Evolutionary conservation across 2,888 invertebrate species (phyloP).

Genomic region (Melolontha melolontha): DNA sequence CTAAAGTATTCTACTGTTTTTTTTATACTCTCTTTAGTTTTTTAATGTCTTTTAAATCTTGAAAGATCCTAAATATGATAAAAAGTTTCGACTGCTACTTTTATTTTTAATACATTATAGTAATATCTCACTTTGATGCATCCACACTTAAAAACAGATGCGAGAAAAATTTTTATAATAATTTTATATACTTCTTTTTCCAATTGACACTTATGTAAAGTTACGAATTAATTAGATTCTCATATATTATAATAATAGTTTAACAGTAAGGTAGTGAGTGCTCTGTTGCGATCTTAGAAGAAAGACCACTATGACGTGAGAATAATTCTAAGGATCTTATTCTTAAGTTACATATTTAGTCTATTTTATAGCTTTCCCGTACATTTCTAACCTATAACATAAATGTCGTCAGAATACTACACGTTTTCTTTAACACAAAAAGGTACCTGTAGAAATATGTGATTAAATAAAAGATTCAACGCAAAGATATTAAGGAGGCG

Average conservation of each 20-base stretch:
- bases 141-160: conserved; percentile 63
- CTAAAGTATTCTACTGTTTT: conserved; percentile 51
- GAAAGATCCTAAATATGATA: conserved; percentile 58
- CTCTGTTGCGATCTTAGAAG: conserved; percentile 18
- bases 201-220: conserved; percentile 57
- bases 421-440: background rate
- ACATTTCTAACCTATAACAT: background rate
- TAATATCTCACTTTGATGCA: conserved; percentile 71
- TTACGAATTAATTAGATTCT: conserved; percentile 51
- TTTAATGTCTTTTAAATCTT: conserved; percentile 50
- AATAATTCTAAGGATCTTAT: conserved; percentile 41
- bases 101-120: conserved; percentile 62
- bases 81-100: conserved; percentile 57
- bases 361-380: conserved; percentile 22
- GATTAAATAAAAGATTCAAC: too few species aligned
- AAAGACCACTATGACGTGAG: conserved; percentile 20
- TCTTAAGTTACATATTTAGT: conserved; percentile 21
- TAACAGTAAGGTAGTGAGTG: conserved; percentile 42
- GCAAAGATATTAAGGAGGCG: too few species aligned
- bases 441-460: too few species aligned
- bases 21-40: conserved; percentile 45
- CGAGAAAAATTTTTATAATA: conserved; percentile 53
- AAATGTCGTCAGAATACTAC: background rate
- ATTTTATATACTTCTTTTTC: conserved; percentile 48
- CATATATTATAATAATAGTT: conserved; percentile 19